A percentile compares a stretch with the other conserved stretches of the same genome.
Evolutionary conservation across 2,113 vertebrate genomes (phyloP).

Genomic region (Pseudorectes ferrugineus): DNA sequence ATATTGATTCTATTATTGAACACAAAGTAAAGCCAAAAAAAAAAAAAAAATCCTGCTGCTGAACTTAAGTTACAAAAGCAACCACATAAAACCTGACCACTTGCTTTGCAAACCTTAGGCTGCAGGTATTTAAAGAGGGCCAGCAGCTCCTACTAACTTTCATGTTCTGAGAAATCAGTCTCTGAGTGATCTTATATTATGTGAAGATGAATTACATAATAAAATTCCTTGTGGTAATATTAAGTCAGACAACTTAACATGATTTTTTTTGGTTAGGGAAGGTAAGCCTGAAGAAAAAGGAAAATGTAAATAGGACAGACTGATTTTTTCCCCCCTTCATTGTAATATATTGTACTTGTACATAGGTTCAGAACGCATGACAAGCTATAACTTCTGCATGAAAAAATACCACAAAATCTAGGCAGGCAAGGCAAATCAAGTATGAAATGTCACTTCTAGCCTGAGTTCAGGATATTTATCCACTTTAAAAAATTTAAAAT

Average conservation of each 20-base stretch:
- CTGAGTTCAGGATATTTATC: not conserved
- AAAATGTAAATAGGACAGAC: not conserved
- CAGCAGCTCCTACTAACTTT: not conserved
- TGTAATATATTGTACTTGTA: not conserved
- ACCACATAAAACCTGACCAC: not conserved
- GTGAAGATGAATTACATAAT: not conserved
- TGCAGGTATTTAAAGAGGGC: not conserved
- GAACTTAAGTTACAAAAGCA: not conserved
- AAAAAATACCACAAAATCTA: not conserved
- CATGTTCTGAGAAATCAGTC: not conserved
- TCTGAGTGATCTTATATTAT: not conserved
- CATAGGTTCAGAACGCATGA: not conserved
- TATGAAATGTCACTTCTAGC: not conserved
- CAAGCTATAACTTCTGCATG: not conserved
- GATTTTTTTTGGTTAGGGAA: not conserved
- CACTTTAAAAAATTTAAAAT: not conserved
- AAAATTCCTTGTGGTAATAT: not conserved
- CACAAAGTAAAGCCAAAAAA: not conserved
- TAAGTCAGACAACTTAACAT: not conserved
- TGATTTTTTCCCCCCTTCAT: not conserved
- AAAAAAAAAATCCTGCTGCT: not conserved
- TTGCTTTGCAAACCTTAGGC: not conserved
- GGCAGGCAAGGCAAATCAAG: not conserved
- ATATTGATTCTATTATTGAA: slow-evolving; percentile 1
- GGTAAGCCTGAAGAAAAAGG: not conserved